These are phyloP conservation scores for Corynorhinus townsendii DNA, from an alignment of 2,113 vertebrate species.

Conservation along the genomic window DNA sequence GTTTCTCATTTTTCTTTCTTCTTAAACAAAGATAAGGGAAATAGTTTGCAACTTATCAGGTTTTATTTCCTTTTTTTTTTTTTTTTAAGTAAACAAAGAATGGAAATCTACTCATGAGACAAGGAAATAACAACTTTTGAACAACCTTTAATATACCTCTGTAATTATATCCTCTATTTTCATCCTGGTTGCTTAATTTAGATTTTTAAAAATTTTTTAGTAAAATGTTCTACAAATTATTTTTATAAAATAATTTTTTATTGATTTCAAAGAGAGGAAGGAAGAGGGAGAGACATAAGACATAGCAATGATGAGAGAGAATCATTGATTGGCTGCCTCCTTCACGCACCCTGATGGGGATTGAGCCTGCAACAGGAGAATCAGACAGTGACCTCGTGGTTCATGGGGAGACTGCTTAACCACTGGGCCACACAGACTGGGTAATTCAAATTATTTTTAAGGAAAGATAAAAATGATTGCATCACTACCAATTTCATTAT, in stretches of 20 bases:
- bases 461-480: conserved; percentile 54
- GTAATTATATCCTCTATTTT: conserved; percentile 54
- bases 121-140: conserved; percentile 56
- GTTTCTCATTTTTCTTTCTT: conserved; percentile 11
- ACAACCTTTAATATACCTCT: conserved; percentile 50
- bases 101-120: not conserved
- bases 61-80: conserved; percentile 1
- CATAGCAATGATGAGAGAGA: not conserved
- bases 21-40: conserved; percentile 54
- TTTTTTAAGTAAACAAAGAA: not conserved
- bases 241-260: conserved; percentile 20
- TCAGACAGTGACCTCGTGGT: no score
- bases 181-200: conserved; percentile 59
- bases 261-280: not conserved
- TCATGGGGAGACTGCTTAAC: not conserved
- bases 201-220: not conserved
- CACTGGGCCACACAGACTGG: not conserved
- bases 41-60: conserved; percentile 58
- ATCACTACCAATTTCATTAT: conserved; percentile 53
- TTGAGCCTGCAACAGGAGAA: no score
- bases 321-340: no score
- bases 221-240: not conserved
- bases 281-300: not conserved
- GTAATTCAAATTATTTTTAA: conserved; percentile 36
- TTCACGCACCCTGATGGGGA: no score